Evolutionary conservation across 2,888 invertebrate genomes (phyloP).

Genomic region (Teleogryllus oceanicus): DNA sequence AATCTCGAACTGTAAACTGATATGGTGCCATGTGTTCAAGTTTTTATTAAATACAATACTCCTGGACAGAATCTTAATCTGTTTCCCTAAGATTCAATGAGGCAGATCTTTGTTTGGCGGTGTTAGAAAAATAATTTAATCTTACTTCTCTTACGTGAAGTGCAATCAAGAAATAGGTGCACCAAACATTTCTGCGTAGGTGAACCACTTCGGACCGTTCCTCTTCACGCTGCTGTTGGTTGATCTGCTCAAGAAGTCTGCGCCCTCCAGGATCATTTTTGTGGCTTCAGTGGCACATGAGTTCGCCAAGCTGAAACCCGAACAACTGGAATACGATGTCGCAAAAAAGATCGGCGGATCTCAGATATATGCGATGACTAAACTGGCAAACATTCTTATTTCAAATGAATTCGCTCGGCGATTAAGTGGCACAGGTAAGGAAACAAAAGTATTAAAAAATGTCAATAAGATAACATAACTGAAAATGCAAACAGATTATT

Average conservation of each 20-base stretch:
- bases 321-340: background rate
- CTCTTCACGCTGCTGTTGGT: background rate
- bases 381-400: background rate
- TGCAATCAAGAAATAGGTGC: no score
- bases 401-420: background rate
- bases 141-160: no score
- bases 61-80: no score
- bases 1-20: no score
- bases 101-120: no score
- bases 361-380: background rate
- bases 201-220: slow-evolving; percentile 40
- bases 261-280: background rate
- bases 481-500: no score
- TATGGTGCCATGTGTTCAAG: no score
- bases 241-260: background rate
- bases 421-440: background rate
- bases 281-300: background rate
- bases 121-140: no score
- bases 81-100: no score
- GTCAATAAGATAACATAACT: no score
- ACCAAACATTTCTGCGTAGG: slow-evolving; percentile 50
- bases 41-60: no score
- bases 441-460: background rate
- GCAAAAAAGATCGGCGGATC: background rate
- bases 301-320: background rate